Evolutionary conservation across 2,113 vertebrate genomes (phyloP).

Genomic region (Tyrannus savana): DNA sequence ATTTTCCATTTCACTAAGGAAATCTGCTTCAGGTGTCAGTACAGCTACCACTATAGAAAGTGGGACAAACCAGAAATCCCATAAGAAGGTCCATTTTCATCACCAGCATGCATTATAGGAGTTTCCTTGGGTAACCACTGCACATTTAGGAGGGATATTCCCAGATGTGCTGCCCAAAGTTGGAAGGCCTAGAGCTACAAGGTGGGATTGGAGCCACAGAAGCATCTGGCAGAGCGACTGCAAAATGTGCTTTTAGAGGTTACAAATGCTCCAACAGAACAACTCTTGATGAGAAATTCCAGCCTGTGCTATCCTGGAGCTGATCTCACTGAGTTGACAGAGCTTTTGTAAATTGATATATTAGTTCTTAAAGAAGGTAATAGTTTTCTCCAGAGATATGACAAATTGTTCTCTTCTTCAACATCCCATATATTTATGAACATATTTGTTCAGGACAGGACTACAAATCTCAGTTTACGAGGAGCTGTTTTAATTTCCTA

Average conservation of each 20-base stretch:
- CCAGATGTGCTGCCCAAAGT: background rate
- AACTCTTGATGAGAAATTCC: background rate
- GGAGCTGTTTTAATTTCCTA: background rate
- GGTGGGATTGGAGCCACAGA: background rate
- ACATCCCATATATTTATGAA: background rate
- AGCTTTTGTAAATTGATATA: background rate
- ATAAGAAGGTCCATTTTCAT: background rate
- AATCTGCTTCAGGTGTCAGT: background rate
- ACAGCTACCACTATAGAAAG: background rate
- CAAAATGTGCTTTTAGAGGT: rapidly evolving
- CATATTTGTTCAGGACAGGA: background rate
- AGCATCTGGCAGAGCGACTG: rapidly evolving
- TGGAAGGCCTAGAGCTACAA: background rate
- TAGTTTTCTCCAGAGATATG: background rate
- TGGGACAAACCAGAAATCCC: background rate
- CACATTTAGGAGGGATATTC: background rate
- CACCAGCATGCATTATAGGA: rapidly evolving
- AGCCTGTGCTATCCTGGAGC: background rate
- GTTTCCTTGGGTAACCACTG: background rate
- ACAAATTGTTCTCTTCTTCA: background rate
- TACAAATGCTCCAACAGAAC: background rate
- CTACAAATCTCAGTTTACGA: background rate
- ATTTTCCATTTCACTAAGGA: background rate
- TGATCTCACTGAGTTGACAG: background rate
- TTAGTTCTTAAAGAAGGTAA: background rate